Conservation (phyloP, 1,140 invertebrate genomes). For the Caerostris darwini region DNA sequence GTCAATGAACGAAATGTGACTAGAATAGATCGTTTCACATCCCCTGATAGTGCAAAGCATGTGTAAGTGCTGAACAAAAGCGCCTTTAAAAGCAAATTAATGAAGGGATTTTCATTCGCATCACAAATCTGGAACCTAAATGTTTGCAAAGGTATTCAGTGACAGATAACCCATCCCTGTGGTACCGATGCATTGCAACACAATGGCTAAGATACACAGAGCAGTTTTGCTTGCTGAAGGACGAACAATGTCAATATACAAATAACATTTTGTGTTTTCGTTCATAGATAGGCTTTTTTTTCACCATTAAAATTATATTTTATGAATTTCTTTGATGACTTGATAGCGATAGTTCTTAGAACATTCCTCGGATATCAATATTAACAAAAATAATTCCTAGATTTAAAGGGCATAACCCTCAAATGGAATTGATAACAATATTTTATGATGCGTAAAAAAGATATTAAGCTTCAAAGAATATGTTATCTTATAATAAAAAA, state of each 20-base stretch:
- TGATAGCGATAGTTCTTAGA: no score
- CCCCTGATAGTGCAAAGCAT: background rate
- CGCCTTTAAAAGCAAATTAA: background rate
- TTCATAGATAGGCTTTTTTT: no score
- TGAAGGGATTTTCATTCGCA: constrained; percentile 11
- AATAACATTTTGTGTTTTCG: no score
- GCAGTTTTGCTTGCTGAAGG: background rate
- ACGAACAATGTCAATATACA: background rate
- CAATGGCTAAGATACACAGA: background rate
- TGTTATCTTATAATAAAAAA: no score
- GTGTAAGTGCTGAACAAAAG: background rate
- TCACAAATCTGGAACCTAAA: background rate
- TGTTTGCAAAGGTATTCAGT: background rate
- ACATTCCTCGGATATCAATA: no score
- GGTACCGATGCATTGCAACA: background rate
- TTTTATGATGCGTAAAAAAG: no score
- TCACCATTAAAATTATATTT: no score
- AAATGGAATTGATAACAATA: no score
- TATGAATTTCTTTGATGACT: no score
- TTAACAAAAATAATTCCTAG: no score
- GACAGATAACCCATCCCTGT: background rate
- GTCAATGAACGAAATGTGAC: constrained; percentile 23
- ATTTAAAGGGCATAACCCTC: no score
- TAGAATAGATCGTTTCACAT: background rate
- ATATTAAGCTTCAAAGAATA: no score